These are phyloP conservation scores for Amphiduros pacificus DNA, from an alignment of 2,888 invertebrate genomes.

Conservation along the genomic window DNA sequence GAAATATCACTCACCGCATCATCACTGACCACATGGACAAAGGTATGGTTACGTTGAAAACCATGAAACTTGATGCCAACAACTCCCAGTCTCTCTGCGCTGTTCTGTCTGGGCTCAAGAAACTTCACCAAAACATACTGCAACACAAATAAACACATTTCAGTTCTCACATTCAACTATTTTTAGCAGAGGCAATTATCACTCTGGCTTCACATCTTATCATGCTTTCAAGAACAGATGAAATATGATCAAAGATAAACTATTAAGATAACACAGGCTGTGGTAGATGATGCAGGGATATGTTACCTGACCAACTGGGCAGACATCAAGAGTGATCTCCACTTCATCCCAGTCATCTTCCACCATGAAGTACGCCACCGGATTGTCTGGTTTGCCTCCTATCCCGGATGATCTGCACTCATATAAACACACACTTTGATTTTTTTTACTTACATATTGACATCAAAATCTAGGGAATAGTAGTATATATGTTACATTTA, in stretches of 20 bases:
- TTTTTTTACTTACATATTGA: too few relatives aligned
- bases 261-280: too few relatives aligned
- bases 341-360: slow-evolving; percentile 58
- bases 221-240: too few relatives aligned
- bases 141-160: too few relatives aligned
- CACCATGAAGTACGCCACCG: slow-evolving; percentile 51
- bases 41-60: slow-evolving; percentile 33
- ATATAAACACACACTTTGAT: too few relatives aligned
- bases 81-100: slow-evolving; percentile 44
- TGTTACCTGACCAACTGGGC: slow-evolving; percentile 52
- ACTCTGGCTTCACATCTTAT: too few relatives aligned
- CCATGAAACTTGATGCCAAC: slow-evolving; percentile 53
- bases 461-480: too few relatives aligned
- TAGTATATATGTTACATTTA: not conserved
- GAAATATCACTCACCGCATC: not conserved
- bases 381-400: slow-evolving; percentile 42
- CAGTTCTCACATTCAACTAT: too few relatives aligned
- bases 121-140: slow-evolving; percentile 54
- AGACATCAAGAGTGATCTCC: slow-evolving; percentile 47
- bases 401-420: slow-evolving; percentile 44
- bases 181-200: too few relatives aligned
- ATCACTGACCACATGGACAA: slow-evolving; percentile 3
- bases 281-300: too few relatives aligned
- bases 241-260: too few relatives aligned
- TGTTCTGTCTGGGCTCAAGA: slow-evolving; percentile 47